A percentile compares a stretch with the other conserved stretches of the same genome.
phyloP scores from a whole-genome alignment of 2,797 vertebrate species.

The Ceyx erithaca region DNA sequence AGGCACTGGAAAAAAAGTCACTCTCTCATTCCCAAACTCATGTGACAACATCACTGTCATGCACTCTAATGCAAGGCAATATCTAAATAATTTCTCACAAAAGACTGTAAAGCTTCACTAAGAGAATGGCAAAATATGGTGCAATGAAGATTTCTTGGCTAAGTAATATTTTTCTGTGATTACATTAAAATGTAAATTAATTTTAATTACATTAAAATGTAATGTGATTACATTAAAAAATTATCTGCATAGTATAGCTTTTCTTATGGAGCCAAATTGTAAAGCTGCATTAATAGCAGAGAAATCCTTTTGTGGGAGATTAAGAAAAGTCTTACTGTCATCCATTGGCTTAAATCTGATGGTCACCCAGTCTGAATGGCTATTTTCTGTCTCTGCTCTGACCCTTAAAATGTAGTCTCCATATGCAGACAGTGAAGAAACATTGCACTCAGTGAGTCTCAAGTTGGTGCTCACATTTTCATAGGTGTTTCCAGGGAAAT shows the following conservation, averaged over 20 bases:
- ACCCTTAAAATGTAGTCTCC: constrained; percentile 58
- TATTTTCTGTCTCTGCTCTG: constrained; percentile 27
- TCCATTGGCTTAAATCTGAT: constrained; percentile 70
- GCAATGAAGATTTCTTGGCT: not conserved
- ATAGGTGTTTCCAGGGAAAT: not conserved
- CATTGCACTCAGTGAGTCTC: constrained; percentile 14
- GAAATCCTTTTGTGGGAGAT: not conserved
- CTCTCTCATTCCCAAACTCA: not conserved
- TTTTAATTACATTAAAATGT: too few species aligned
- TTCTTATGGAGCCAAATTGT: not conserved
- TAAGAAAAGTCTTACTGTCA: constrained; percentile 73
- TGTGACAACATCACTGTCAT: not conserved
- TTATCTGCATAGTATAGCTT: rapidly evolving
- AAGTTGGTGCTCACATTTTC: not conserved
- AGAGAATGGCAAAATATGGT: not conserved
- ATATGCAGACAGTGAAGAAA: constrained; percentile 70
- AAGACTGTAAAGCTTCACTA: not conserved
- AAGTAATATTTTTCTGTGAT: not conserved
- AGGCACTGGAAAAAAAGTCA: not conserved
- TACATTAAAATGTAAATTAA: not conserved
- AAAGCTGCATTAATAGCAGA: not conserved
- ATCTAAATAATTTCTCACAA: not conserved
- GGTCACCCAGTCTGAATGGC: constrained; percentile 62
- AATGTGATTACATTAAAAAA: not conserved
- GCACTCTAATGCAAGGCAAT: not conserved